These are phyloP conservation scores for Upupa epops DNA, from an alignment of 2,113 vertebrate species.

Conservation along the genomic window DNA sequence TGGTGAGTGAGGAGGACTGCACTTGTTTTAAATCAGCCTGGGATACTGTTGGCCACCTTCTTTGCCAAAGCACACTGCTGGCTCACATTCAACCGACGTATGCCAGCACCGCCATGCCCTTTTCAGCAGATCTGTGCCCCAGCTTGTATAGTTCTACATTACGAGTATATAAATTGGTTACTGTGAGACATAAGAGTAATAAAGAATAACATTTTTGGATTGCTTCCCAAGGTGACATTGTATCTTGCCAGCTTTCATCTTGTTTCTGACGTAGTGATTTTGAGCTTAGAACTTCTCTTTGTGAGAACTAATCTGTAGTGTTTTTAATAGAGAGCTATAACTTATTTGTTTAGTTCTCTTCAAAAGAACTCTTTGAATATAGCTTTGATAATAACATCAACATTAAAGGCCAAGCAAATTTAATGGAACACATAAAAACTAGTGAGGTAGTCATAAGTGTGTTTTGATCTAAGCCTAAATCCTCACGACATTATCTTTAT, in stretches of 20 bases:
- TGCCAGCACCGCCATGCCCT: background rate
- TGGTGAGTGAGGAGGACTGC: background rate
- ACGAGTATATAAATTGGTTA: background rate
- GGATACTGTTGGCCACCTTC: accelerated
- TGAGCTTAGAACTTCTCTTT: background rate
- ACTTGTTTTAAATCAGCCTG: background rate
- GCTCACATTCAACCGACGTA: background rate
- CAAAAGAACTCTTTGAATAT: background rate
- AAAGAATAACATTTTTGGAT: background rate
- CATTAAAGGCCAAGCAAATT: background rate
- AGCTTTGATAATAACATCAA: background rate
- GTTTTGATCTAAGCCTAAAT: background rate
- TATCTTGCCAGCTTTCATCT: background rate
- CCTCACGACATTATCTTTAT: background rate
- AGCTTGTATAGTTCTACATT: background rate
- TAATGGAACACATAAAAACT: background rate
- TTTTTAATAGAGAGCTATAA: background rate
- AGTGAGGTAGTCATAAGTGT: background rate
- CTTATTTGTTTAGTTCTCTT: background rate
- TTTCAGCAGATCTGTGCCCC: background rate
- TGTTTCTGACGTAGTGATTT: background rate
- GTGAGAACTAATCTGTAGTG: background rate
- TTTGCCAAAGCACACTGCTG: background rate
- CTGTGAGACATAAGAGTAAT: background rate
- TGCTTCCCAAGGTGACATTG: background rate